These are phyloP conservation scores for Chymomyza fuscimana DNA, from an alignment of 2,888 invertebrate species.

Conservation along the genomic window DNA sequence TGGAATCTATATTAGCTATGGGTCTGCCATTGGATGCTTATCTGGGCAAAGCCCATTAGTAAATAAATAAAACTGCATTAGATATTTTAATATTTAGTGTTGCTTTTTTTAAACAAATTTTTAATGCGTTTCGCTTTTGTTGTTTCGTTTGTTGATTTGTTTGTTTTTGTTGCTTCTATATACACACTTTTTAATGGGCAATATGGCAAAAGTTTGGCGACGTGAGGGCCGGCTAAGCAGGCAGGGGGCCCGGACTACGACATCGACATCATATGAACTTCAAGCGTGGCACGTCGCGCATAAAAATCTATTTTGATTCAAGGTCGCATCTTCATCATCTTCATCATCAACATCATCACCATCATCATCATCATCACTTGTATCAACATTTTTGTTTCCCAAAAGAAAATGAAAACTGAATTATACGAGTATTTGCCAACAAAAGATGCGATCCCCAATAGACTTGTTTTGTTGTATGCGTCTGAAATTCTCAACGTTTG, in stretches of 20 bases:
- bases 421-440: slow-evolving; percentile 1
- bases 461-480: neutral
- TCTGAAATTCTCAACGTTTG: neutral
- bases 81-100: neutral
- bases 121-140: slow-evolving; percentile 24
- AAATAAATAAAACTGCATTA: neutral
- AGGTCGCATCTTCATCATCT: slow-evolving; percentile 63
- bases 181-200: neutral
- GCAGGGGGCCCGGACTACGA: neutral
- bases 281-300: slow-evolving; percentile 45
- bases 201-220: slow-evolving; percentile 55
- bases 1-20: neutral
- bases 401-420: neutral
- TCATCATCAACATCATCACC: slow-evolving; percentile 41
- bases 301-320: slow-evolving; percentile 67
- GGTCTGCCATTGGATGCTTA: neutral
- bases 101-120: neutral
- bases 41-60: neutral
- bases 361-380: slow-evolving; percentile 42
- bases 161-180: neutral
- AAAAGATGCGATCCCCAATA: neutral
- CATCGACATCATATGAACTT: slow-evolving; percentile 32
- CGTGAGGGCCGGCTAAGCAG: slow-evolving; percentile 47
- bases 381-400: slow-evolving; percentile 22
- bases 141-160: neutral